Evolutionary conservation across 2,888 invertebrate species (phyloP).

Genomic region (Cordilura impudica): DNA sequence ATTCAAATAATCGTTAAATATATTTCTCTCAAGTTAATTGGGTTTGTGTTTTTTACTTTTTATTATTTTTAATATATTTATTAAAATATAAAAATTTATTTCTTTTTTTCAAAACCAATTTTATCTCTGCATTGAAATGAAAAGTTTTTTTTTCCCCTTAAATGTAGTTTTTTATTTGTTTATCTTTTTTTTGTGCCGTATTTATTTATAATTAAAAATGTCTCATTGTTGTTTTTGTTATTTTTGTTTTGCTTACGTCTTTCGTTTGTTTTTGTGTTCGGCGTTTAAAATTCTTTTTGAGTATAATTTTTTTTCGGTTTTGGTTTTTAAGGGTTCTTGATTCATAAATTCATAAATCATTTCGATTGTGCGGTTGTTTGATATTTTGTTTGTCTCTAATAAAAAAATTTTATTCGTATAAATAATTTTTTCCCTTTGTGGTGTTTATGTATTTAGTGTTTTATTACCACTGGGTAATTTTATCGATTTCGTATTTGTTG

Average conservation of each 20-base stretch:
- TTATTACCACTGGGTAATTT: not conserved
- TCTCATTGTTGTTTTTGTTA: not conserved
- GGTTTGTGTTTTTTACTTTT: too few species aligned
- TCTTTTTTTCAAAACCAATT: too few species aligned
- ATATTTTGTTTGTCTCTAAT: slow-evolving; percentile 8
- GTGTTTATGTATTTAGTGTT: not conserved
- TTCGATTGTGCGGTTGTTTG: slow-evolving; percentile 19
- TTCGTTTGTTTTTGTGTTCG: not conserved
- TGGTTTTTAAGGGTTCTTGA: slow-evolving; percentile 4
- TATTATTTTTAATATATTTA: too few species aligned
- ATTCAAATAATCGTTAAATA: too few species aligned
- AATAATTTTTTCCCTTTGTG: not conserved
- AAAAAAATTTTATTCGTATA: not conserved
- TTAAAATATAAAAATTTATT: not conserved
- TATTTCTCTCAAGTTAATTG: too few species aligned
- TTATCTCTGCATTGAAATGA: not conserved
- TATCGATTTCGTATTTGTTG: not conserved
- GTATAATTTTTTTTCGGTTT: not conserved
- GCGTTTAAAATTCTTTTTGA: not conserved
- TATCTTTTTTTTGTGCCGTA: slow-evolving; percentile 2
- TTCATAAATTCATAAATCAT: slow-evolving; percentile 32
- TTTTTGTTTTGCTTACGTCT: not conserved
- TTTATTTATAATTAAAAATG: not conserved
- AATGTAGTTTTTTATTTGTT: not conserved
- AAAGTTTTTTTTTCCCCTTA: not conserved